phyloP scores from a whole-genome alignment of 1,140 invertebrate genomes.

The Trichonephila inaurata region DNA sequence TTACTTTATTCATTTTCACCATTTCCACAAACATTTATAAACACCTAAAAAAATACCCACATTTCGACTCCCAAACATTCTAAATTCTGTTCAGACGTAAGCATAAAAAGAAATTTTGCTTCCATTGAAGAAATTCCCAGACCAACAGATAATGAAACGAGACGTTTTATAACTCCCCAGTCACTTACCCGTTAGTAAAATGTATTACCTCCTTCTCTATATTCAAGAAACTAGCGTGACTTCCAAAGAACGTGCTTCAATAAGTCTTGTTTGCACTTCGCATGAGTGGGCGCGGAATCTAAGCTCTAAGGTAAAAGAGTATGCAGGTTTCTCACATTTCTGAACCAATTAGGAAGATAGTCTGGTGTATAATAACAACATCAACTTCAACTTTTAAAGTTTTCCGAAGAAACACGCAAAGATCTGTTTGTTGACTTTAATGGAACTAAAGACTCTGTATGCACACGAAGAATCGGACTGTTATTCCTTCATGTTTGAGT shows the following conservation, averaged over 20 bases:
- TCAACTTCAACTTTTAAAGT: conserved; percentile 24
- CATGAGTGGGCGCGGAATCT: background rate
- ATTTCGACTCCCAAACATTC: too few species aligned
- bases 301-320: background rate
- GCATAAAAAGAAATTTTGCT: too few species aligned
- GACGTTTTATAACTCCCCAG: background rate
- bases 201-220: background rate
- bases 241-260: background rate
- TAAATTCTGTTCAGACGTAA: too few species aligned
- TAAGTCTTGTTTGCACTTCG: conserved; percentile 16
- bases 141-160: too few species aligned
- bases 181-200: background rate
- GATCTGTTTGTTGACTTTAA: conserved; percentile 36
- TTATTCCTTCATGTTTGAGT: conserved; percentile 20
- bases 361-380: conserved; percentile 20
- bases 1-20: too few species aligned
- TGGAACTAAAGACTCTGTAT: background rate
- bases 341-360: conserved; percentile 34
- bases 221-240: conserved; percentile 25
- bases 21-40: too few species aligned
- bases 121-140: background rate
- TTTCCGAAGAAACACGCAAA: background rate
- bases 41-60: too few species aligned
- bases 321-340: background rate
- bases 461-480: background rate